A percentile compares a stretch with the other conserved stretches of the same genome.
Evolutionary conservation across 2,797 vertebrate species (phyloP).

Genomic region (Lindbergichthys nudifrons): DNA sequence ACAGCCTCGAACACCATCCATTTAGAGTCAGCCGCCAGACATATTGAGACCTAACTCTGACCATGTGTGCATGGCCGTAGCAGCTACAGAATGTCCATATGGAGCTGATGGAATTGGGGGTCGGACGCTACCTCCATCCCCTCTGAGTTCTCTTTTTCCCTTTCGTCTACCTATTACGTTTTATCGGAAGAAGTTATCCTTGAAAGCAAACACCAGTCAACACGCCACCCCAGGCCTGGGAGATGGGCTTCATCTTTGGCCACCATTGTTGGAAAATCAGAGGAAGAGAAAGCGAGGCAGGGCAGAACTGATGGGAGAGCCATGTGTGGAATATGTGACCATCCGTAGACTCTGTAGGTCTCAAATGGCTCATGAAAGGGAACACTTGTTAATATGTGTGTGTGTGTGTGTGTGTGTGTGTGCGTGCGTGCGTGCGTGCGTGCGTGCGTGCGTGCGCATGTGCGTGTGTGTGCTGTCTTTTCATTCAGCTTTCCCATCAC

Average conservation of each 20-base stretch:
- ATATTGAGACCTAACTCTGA: slow-evolving; percentile 53
- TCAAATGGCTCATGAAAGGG: slow-evolving; percentile 48
- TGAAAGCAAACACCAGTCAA: slow-evolving; percentile 23
- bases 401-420: slow-evolving; percentile 14
- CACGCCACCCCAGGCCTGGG: background rate
- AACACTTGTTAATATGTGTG: slow-evolving; percentile 28
- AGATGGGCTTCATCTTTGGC: slow-evolving; percentile 21
- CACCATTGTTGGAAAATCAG: slow-evolving; percentile 17
- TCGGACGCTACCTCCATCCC: background rate
- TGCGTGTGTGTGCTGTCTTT: background rate
- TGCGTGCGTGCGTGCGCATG: too few relatives aligned
- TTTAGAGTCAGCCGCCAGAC: slow-evolving; percentile 52
- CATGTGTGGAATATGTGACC: slow-evolving; percentile 55
- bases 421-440: background rate
- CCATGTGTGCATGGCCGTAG: slow-evolving; percentile 58
- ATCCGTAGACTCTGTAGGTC: slow-evolving; percentile 27
- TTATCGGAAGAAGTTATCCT: slow-evolving; percentile 26
- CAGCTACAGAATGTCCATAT: slow-evolving; percentile 53
- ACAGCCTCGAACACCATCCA: slow-evolving; percentile 43
- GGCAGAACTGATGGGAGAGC: slow-evolving; percentile 42
- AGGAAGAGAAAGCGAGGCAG: background rate
- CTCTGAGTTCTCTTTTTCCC: background rate
- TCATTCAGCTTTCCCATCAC: slow-evolving; percentile 7
- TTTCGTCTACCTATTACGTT: slow-evolving; percentile 7
- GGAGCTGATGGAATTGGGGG: background rate